phyloP scores from a whole-genome alignment of 1,140 invertebrate genomes.

The Lutraria rhynchaena region DNA sequence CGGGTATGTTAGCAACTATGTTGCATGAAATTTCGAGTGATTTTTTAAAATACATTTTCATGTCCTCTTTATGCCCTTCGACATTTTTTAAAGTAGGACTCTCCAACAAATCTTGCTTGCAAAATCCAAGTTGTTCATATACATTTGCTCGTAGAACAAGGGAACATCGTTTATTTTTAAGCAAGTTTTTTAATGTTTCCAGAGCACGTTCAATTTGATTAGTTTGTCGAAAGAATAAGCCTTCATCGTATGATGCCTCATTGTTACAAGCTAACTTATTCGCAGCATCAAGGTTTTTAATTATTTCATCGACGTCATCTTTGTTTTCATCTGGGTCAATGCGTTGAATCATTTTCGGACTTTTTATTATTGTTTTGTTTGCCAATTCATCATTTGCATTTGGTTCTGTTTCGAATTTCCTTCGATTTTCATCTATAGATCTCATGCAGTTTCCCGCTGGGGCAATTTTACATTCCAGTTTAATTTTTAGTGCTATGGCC shows the following conservation, averaged over 20 bases:
- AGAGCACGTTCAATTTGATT: not conserved
- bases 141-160: conserved; percentile 27
- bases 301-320: not conserved
- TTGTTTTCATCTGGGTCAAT: not conserved
- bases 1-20: conserved; percentile 10
- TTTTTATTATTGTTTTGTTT: no score
- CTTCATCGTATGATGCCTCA: conserved; percentile 32
- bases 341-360: conserved; percentile 4
- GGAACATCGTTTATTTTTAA: conserved; percentile 26
- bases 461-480: no score
- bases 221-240: conserved; percentile 15
- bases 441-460: no score
- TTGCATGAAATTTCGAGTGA: conserved; percentile 5
- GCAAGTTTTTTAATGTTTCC: conserved; percentile 13
- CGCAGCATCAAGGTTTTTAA: conserved; percentile 12
- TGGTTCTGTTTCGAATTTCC: no score
- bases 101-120: not conserved
- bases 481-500: not conserved
- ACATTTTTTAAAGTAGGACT: not conserved
- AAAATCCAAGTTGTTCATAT: conserved; percentile 30
- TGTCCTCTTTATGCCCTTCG: not conserved
- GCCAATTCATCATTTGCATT: no score
- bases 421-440: no score
- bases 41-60: not conserved
- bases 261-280: conserved; percentile 12